Evolutionary conservation across 1,140 invertebrate species (phyloP).

Genomic region (Macrobrachium nipponense): DNA sequence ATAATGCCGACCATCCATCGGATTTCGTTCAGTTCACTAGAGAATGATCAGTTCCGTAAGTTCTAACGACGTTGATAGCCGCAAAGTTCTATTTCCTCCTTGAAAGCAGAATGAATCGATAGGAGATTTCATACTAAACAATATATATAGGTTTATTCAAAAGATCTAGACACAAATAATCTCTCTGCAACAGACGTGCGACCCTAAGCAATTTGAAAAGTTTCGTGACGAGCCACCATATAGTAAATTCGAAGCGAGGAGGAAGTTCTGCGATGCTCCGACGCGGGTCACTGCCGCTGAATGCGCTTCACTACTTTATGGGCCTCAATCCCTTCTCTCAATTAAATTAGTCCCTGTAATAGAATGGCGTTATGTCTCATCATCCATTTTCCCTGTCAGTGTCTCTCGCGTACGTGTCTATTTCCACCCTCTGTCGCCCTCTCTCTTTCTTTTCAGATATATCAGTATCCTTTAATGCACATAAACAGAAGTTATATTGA

Average conservation of each 20-base stretch:
- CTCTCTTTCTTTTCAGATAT: too few species aligned
- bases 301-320: conserved; percentile 37
- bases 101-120: too few species aligned
- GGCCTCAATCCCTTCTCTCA: conserved; percentile 24
- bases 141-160: too few species aligned
- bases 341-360: conserved; percentile 25
- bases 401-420: neutral
- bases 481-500: too few species aligned
- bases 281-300: conserved; percentile 33
- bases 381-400: neutral
- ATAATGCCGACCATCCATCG: neutral
- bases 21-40: neutral
- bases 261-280: neutral
- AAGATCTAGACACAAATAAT: neutral
- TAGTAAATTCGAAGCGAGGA: neutral
- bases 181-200: neutral
- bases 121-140: too few species aligned
- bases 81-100: too few species aligned
- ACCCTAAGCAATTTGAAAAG: neutral
- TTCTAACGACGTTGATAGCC: too few species aligned
- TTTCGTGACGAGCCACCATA: neutral
- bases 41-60: neutral
- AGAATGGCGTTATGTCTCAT: too few species aligned
- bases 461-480: too few species aligned
- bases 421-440: too few species aligned